These are phyloP conservation scores for Decapterus maruadsi DNA, from an alignment of 2,797 vertebrate species.

Conservation along the genomic window DNA sequence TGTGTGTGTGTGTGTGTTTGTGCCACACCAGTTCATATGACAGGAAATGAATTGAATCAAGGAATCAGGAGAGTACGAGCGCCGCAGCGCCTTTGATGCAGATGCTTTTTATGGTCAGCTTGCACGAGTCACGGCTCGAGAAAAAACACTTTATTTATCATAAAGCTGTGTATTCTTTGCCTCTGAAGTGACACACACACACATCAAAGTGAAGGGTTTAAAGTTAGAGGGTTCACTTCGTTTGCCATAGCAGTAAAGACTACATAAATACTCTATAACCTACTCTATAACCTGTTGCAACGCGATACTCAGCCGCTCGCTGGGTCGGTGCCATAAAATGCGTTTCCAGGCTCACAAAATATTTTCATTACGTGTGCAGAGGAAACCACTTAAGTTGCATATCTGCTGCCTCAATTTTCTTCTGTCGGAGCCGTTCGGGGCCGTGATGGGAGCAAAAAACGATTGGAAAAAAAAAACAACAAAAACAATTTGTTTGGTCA, in stretches of 20 bases:
- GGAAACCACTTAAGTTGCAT: conserved; percentile 67
- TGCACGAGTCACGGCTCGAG: not conserved
- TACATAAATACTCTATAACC: conserved; percentile 67
- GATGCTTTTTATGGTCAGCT: conserved; percentile 4
- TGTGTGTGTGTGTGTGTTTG: too few relatives aligned
- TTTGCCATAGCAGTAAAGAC: conserved; percentile 62
- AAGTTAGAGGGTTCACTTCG: conserved; percentile 59
- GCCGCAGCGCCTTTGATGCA: conserved; percentile 6
- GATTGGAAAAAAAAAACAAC: conserved; percentile 62
- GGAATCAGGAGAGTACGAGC: not conserved
- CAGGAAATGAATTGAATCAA: conserved; percentile 26
- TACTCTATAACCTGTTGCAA: conserved; percentile 70
- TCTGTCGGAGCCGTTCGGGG: conserved; percentile 34
- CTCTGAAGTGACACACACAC: conserved; percentile 21
- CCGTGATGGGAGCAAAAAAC: conserved; percentile 61
- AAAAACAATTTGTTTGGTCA: conserved; percentile 75
- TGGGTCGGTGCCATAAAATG: conserved; percentile 68
- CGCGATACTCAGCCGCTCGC: conserved; percentile 62
- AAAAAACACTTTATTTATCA: not conserved
- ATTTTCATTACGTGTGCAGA: conserved; percentile 70
- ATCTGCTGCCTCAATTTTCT: conserved; percentile 49
- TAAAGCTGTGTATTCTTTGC: conserved; percentile 5
- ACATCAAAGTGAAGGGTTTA: conserved; percentile 58
- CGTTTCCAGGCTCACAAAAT: conserved; percentile 70
- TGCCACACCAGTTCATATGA: conserved; percentile 12